These are phyloP conservation scores for Florisuga fusca DNA, from an alignment of 2,797 vertebrate genomes.

Conservation along the genomic window DNA sequence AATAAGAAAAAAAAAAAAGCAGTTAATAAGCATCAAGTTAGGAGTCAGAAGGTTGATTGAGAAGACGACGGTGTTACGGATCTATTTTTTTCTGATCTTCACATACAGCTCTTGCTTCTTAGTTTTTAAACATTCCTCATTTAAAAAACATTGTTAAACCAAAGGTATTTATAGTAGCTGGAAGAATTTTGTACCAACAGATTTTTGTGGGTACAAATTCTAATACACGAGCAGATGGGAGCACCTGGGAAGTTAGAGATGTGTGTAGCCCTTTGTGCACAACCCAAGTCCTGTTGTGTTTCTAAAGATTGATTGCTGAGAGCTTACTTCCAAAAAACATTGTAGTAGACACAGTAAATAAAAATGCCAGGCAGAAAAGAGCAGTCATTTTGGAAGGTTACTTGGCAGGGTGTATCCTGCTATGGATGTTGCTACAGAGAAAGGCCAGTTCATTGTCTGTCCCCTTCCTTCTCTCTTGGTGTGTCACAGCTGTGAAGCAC, in stretches of 20 bases:
- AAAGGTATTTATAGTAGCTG: background rate
- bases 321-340: background rate
- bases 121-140: background rate
- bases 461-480: background rate
- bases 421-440: background rate
- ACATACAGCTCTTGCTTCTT: background rate
- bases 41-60: background rate
- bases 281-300: background rate
- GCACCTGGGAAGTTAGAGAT: slow-evolving; percentile 9
- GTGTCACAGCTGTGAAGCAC: background rate
- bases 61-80: background rate
- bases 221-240: background rate
- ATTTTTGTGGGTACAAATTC: background rate
- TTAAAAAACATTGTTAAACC: background rate
- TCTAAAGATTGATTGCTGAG: background rate
- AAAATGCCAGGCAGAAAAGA: background rate
- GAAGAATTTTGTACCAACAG: background rate
- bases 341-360: background rate
- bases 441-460: background rate
- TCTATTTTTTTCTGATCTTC: fast-evolving
- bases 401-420: background rate
- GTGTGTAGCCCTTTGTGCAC: background rate
- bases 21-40: background rate
- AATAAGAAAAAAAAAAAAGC: background rate
- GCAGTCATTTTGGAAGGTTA: background rate